phyloP scores from a whole-genome alignment of 2,888 invertebrate genomes.

The Chrysolina haemoptera region DNA sequence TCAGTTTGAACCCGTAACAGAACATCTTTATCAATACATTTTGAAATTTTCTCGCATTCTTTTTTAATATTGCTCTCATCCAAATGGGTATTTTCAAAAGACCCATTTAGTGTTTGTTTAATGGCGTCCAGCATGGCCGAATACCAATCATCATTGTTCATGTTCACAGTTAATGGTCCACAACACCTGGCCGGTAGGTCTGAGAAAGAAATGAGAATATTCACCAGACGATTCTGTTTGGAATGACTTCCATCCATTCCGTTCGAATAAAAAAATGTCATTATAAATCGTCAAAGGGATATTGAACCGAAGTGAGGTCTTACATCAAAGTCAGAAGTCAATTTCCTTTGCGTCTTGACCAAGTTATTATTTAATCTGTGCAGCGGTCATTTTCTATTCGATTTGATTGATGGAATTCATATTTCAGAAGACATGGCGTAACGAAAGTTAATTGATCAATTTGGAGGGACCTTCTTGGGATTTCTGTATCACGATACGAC shows the following conservation, averaged over 20 bases:
- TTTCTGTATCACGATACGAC: neutral
- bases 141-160: neutral
- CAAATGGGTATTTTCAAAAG: too few species aligned
- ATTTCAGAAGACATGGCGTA: conserved; percentile 34
- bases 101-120: too few species aligned
- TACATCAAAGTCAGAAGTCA: conserved; percentile 68
- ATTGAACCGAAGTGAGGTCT: conserved; percentile 56
- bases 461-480: neutral
- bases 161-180: neutral
- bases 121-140: too few species aligned
- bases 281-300: conserved; percentile 52
- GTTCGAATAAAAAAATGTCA: conserved; percentile 43
- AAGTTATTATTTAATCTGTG: conserved; percentile 66
- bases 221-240: neutral
- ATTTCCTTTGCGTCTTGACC: conserved; percentile 67
- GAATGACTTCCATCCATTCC: conserved; percentile 32
- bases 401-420: conserved; percentile 62
- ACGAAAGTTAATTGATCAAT: conserved; percentile 39
- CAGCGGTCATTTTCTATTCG: conserved; percentile 61
- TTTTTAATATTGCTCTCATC: too few species aligned
- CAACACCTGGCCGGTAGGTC: neutral
- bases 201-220: neutral
- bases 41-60: too few species aligned
- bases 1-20: too few species aligned
- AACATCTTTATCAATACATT: too few species aligned